Evolutionary conservation across 2,113 vertebrate species (phyloP), one percentile per base, ranked within the genome.

Genomic region (Edolisoma coerulescens): DNA sequence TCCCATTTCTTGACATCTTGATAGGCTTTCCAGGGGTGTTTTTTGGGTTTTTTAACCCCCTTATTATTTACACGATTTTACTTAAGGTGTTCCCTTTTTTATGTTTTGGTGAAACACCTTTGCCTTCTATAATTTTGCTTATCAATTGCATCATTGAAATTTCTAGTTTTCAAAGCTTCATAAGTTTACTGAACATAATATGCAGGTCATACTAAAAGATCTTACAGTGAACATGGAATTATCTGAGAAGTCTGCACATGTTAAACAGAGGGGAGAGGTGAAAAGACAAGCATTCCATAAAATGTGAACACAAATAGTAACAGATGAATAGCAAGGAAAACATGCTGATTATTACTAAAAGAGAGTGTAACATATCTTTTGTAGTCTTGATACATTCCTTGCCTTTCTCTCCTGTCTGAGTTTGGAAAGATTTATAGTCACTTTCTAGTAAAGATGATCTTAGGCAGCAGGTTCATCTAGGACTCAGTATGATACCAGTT

Each of bases 351-450:
- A 45, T 45, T 63, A 22, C 24, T 87, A 45, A 44, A 82, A 71
- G 37, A 33, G 39, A 9, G 6, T 70, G 61, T 26, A 75, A 37
- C 11, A 1, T n/a, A 6, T 39, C 21, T 68, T 53, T 22, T 47
- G 44, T 30, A 70, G 27, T 28, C 14, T 64, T 90, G 78, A 60
- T 74, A 19, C 7, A 44, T 79, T 92, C 67, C 26, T 68, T 94
- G 64, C 9, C 44, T 90, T 93, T 82, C n/a, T 71, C 30, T 90
- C 9, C 30, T 39, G 42, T 87, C 94, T 84, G 30, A 42, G 65
- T 77, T 50, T 33, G 8, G 24, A 75, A 96, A 95, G 54, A 88
- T 95, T 97, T 90, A 75, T 69, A 50, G n/a, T 69, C 65, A 67
- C 11, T 70, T 91, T 71, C 24, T 68, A 11, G 13, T 54, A 32